A percentile compares a stretch with the other conserved stretches of the same genome.
These are phyloP conservation scores for Lasioglossum villosulum DNA, from an alignment of 2,888 invertebrate genomes.

Conservation along the genomic window DNA sequence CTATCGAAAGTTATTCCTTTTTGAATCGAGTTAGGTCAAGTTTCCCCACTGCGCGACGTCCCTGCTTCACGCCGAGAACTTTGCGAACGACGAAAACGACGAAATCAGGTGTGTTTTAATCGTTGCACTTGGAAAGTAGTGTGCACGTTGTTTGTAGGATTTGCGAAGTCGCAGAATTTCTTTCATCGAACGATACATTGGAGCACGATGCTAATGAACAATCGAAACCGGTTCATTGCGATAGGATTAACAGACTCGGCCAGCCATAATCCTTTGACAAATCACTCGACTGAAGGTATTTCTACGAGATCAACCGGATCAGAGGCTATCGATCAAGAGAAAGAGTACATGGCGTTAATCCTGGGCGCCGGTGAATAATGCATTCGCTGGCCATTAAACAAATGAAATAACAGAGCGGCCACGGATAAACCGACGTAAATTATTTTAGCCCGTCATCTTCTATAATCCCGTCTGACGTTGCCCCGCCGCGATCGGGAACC, in stretches of 20 bases:
- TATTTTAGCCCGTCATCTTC: slow-evolving; percentile 37
- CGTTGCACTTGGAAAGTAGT: not conserved
- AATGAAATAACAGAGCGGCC: slow-evolving; percentile 38
- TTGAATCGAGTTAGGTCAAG: too few relatives aligned
- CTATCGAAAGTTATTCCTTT: too few relatives aligned
- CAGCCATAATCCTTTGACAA: slow-evolving; percentile 51
- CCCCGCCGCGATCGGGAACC: slow-evolving; percentile 11
- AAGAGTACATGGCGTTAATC: slow-evolving; percentile 33
- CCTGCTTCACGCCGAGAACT: too few relatives aligned
- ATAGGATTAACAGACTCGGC: slow-evolving; percentile 41
- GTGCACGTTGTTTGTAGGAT: not conserved
- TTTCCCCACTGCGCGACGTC: too few relatives aligned
- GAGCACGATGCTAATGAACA: slow-evolving; percentile 33
- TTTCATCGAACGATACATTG: not conserved
- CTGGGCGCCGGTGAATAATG: slow-evolving; percentile 35
- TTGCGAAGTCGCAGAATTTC: not conserved
- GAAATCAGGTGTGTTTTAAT: not conserved
- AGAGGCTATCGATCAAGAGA: slow-evolving; percentile 14
- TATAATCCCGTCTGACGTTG: slow-evolving; percentile 27
- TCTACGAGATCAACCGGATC: slow-evolving; percentile 44
- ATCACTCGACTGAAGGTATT: slow-evolving; percentile 47
- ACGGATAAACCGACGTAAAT: slow-evolving; percentile 40
- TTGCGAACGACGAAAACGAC: too few relatives aligned
- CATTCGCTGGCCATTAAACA: slow-evolving; percentile 38
- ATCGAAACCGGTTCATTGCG: slow-evolving; percentile 22